Evolutionary conservation across 1,140 invertebrate species (phyloP), one percentile per base, ranked within the genome.

Genomic region (Oncopodura yosiiana): DNA sequence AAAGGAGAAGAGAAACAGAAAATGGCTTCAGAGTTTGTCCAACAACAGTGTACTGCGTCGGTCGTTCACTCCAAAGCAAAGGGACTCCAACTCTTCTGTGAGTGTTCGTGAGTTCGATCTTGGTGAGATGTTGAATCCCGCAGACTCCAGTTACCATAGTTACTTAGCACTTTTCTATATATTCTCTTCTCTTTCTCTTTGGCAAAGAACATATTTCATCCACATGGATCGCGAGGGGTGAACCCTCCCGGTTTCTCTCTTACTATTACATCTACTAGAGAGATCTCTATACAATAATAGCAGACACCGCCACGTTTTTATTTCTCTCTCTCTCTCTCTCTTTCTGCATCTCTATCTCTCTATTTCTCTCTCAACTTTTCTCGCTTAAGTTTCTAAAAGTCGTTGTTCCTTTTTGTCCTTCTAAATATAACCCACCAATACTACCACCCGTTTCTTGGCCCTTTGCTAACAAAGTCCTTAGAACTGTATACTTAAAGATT

Each of bases 11-110:
- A 23, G 50, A 61, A 42, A 49, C 55, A 52, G 53, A 60, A 62
- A 60, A 62, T 56, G 53, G 61, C 57, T 56, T 56, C 57, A 62
- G 60, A 62, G 53, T 53, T 54, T 56, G 61, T 56, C 43, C 49
- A 50, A 36, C 19, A 60, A 46, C 41, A 49, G 37, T 32, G 29
- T 19, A 60, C 53, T 56, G 58, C 53, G 57, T 56, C 51, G 57
- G 57, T 48, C 49, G 51, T 5, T n/a, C 24, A 21, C 39, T 12
- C 19, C 19, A n/a, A 39, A 44, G 19, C 23, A 16, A 37, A 53
- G 39, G 3, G 34, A 41, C 37, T 27, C 19, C 34, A 38, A 53
- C 16, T n/a, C n/a, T n/a, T n/a, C n/a, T n/a, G n/a, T n/a, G n/a
- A n/a, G n/a, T n/a, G n/a, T n/a, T n/a, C n/a, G n/a, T 29, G 38